Conservation (phyloP, 1,140 invertebrate species). For the Thaumetopoea pityocampa region DNA sequence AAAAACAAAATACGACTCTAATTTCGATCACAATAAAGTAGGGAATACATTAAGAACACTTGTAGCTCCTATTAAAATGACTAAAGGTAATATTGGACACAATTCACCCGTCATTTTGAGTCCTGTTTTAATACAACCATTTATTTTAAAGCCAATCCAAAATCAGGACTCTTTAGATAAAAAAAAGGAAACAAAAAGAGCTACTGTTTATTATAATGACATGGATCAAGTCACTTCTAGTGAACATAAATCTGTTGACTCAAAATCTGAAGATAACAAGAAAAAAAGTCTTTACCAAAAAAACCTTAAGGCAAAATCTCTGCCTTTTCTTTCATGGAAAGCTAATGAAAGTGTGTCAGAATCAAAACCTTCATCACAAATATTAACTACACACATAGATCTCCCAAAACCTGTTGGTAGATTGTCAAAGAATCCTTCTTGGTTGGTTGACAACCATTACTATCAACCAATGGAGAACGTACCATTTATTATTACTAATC, state of each 20-base stretch:
- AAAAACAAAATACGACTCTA: too few relatives aligned
- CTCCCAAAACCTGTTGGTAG: conserved; percentile 47
- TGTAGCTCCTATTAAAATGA: conserved; percentile 48
- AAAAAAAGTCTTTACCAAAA: conserved; percentile 56
- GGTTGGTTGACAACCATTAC: conserved; percentile 59
- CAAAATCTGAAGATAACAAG: conserved; percentile 26
- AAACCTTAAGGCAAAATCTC: conserved; percentile 41
- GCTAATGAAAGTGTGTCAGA: conserved; percentile 35
- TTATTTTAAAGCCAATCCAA: conserved; percentile 40
- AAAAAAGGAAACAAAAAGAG: conserved; percentile 34
- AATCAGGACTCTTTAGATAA: conserved; percentile 14
- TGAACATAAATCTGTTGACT: conserved; percentile 19
- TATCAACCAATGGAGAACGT: conserved; percentile 60
- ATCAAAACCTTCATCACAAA: conserved; percentile 20
- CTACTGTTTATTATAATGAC: conserved; percentile 59
- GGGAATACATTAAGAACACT: conserved; percentile 33
- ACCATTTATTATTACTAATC: conserved; percentile 44
- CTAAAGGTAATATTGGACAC: conserved; percentile 37
- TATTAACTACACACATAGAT: too few relatives aligned
- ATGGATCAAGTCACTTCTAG: conserved; percentile 53
- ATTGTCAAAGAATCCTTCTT: conserved; percentile 48
- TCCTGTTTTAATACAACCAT: conserved; percentile 59
- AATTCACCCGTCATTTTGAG: conserved; percentile 55
- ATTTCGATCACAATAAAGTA: conserved; percentile 23
- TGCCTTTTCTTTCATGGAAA: conserved; percentile 46